A percentile compares a stretch with the other conserved stretches of the same genome.
Conservation (phyloP, 2,888 invertebrate species). For the Emmelina monodactyla region DNA sequence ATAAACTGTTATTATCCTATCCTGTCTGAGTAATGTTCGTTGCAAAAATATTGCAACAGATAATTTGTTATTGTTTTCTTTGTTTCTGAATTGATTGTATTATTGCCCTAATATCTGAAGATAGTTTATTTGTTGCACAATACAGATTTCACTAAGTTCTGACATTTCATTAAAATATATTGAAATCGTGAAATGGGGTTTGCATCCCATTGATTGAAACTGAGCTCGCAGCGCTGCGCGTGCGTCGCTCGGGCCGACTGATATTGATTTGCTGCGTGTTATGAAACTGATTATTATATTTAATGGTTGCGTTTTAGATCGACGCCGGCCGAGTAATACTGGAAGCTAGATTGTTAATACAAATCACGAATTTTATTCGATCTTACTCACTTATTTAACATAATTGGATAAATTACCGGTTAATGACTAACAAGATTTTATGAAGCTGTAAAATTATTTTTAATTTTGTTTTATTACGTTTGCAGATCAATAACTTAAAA, state of each 20-base stretch:
- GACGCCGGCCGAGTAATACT: neutral
- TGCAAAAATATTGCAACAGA: constrained; percentile 1
- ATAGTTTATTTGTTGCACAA: constrained; percentile 32
- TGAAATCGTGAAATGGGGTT: constrained; percentile 61
- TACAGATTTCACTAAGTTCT: constrained; percentile 53
- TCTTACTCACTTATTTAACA: too few species aligned
- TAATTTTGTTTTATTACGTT: too few species aligned
- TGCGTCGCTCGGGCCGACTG: constrained; percentile 18
- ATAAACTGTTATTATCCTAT: too few species aligned
- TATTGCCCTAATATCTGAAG: constrained; percentile 7
- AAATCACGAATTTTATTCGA: too few species aligned
- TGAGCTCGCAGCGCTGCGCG: constrained; percentile 20
- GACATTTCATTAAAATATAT: constrained; percentile 63
- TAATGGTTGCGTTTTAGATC: constrained; percentile 20
- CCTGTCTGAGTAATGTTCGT: too few species aligned
- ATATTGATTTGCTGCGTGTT: constrained; percentile 50
- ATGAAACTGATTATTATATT: constrained; percentile 30
- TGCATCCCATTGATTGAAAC: constrained; percentile 58
- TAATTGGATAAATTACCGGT: neutral
- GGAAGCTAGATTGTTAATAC: neutral
- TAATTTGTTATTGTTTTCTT: constrained; percentile 1
- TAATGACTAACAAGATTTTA: too few species aligned
- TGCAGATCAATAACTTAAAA: too few species aligned
- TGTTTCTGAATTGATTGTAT: constrained; percentile 7
- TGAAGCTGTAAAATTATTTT: too few species aligned